phyloP scores from a whole-genome alignment of 1,140 invertebrate species.

The Paraescarpia echinospica region DNA sequence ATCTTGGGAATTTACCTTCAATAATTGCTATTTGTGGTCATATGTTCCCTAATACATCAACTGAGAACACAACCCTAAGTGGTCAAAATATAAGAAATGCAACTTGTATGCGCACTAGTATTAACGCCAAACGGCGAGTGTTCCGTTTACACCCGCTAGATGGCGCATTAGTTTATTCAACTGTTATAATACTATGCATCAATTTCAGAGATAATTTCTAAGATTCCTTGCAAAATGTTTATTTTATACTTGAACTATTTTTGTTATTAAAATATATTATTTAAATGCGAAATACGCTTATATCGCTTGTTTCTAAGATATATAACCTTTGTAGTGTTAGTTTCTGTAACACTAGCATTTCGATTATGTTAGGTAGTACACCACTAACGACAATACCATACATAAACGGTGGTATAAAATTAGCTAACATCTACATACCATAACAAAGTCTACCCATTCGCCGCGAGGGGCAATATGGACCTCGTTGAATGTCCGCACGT shows the following conservation, averaged over 20 bases:
- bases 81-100: background rate
- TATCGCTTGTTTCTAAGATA: too few species aligned
- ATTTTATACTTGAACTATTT: too few species aligned
- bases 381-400: background rate
- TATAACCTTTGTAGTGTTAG: background rate
- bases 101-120: background rate
- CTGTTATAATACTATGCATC: background rate
- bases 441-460: background rate
- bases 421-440: background rate
- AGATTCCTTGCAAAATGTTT: background rate
- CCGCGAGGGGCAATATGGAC: background rate
- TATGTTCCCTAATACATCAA: background rate
- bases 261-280: too few species aligned
- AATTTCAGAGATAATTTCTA: background rate
- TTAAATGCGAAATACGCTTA: too few species aligned
- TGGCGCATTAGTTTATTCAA: background rate
- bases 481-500: background rate
- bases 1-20: background rate
- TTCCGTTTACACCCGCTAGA: background rate
- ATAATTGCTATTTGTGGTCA: background rate
- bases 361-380: background rate
- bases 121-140: background rate
- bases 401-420: background rate
- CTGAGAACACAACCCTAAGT: background rate
- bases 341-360: background rate